These are phyloP conservation scores for Drosophila ananassae DNA, from an alignment of 1,140 invertebrate species.

Conservation along the genomic window DNA sequence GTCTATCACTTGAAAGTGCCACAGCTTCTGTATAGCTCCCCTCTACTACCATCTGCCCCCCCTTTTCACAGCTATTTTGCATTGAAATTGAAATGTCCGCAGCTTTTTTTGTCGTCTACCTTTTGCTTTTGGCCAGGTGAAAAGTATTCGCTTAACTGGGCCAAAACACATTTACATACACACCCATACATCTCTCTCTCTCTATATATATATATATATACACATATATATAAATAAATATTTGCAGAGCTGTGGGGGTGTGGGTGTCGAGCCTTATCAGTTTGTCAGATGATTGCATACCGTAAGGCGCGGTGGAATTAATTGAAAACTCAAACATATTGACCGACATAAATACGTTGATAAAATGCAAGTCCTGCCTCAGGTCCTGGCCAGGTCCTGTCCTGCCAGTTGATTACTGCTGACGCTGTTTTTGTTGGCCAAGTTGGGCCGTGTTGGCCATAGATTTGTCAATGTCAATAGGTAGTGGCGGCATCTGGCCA, in stretches of 20 bases:
- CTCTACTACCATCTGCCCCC: not conserved
- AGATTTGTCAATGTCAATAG: conserved; percentile 39
- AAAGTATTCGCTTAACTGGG: conserved; percentile 30
- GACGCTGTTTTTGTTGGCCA: conserved; percentile 1
- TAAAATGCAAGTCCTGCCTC: conserved; percentile 14
- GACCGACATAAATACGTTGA: conserved; percentile 20
- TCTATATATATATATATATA: conserved; percentile 5
- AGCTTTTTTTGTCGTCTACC: conserved; percentile 48
- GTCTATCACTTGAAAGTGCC: not conserved
- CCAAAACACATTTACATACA: conserved; percentile 14
- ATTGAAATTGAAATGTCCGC: conserved; percentile 75
- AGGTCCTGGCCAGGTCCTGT: not conserved
- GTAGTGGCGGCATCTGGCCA: conserved; percentile 11
- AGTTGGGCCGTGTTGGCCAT: not conserved
- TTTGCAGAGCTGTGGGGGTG: not conserved
- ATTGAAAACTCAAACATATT: conserved; percentile 44
- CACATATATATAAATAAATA: not conserved
- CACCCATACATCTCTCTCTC: not conserved
- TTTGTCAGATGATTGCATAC: conserved; percentile 7
- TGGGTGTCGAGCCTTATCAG: conserved; percentile 8
- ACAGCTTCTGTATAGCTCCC: not conserved
- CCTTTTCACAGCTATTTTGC: conserved; percentile 60
- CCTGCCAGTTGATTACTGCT: conserved; percentile 8
- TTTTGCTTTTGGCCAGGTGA: conserved; percentile 29
- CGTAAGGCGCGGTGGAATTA: conserved; percentile 22